phyloP scores from a whole-genome alignment of 2,797 vertebrate genomes.

The Anisognathus igniventris region DNA sequence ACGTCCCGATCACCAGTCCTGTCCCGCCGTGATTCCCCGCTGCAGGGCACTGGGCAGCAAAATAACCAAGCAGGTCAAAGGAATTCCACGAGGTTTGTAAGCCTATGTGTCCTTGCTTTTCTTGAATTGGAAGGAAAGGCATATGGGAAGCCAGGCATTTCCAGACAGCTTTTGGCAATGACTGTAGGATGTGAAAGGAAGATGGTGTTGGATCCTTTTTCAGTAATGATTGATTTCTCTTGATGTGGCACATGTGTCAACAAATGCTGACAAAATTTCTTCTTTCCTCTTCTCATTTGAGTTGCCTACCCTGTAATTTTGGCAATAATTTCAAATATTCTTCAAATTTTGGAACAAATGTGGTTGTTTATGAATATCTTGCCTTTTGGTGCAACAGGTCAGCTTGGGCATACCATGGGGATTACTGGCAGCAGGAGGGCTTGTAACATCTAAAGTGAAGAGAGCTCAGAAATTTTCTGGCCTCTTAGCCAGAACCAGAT shows the following conservation, averaged over 20 bases:
- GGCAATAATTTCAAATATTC: not conserved
- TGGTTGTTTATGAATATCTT: not conserved
- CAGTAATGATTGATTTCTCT: not conserved
- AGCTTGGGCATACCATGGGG: not conserved
- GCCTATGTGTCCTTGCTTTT: not conserved
- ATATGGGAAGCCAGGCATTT: not conserved
- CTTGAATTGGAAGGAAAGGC: not conserved
- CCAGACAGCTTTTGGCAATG: not conserved
- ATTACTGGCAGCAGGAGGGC: not conserved
- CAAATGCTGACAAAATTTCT: not conserved
- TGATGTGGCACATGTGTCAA: not conserved
- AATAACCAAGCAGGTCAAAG: constrained; percentile 86
- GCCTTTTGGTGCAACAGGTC: not conserved
- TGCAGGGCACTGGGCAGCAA: constrained; percentile 86
- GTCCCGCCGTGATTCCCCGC: constrained; percentile 91
- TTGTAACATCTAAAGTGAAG: not conserved
- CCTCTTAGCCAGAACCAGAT: not conserved
- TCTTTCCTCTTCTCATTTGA: not conserved
- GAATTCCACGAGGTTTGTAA: constrained; percentile 82
- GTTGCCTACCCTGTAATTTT: not conserved
- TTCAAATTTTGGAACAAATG: not conserved
- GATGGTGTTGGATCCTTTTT: not conserved
- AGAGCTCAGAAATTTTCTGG: not conserved
- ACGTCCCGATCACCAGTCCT: constrained; percentile 93
- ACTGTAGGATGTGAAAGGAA: not conserved